Base-by-base conservation (phyloP, 1,140 invertebrate genomes). In the Calliopsis andreniformis region DNA sequence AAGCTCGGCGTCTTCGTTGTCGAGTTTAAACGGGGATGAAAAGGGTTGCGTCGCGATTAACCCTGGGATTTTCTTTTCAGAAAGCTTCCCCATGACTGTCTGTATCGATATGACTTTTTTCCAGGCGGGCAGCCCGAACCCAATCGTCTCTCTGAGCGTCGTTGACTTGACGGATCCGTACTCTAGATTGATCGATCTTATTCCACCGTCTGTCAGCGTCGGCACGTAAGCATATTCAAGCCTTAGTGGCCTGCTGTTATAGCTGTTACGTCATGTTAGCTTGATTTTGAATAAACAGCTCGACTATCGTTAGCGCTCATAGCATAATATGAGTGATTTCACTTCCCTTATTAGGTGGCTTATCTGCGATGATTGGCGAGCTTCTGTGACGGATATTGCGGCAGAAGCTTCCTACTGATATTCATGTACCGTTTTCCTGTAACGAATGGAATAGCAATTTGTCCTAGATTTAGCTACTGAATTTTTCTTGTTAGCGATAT, bases 121-220 rank as follows among this genome's bases (percentile, higher is more conserved):
- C 70, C 73, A 94, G 93, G 86, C 88, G 62, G 93, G 93, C 16
- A 90, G 89, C n/a, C 84, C 84, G 3, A 94, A 94, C 85, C 93
- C 94, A 4, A 78, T 81, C 3, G 92, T 92, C 5, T 86, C 88
- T 7, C 79, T 94, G 25, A 90, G 84, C 78, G 76, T 93, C 6
- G 88, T 93, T 25, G 90, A 94, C 84, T 78, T 94, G 18, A 79
- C 64, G 25, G 59, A 89, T 76, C 51, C 79, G 23, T 76, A 75
- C 51, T 87, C 84, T 16, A 55, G 72, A 72, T 49, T 82, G 63
- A 77, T 87, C 23, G 61, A 78, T 42, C 81, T 92, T 8, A 32
- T 80, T 68, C 66, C 88, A 3, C 90, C 88, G 0, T 28, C 66
- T 14, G 82, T 89, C 30, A 59, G 83, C 28, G 82, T 89, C 25